phyloP scores from a whole-genome alignment of 2,797 vertebrate genomes.

The Perodicticus potto region DNA sequence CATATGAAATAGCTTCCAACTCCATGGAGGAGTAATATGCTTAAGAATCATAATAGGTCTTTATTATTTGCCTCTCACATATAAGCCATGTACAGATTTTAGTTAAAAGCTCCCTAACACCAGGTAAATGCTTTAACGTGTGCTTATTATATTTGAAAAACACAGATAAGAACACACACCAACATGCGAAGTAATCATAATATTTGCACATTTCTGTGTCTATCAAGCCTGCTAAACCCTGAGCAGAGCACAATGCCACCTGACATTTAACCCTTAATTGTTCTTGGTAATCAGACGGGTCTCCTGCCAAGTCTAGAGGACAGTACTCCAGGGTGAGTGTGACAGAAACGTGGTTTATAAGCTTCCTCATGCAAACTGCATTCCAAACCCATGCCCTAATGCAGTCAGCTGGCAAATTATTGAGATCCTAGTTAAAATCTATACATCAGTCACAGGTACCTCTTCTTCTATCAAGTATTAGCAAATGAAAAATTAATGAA shows the following conservation, averaged over 20 bases:
- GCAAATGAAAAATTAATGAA: slow-evolving; percentile 74
- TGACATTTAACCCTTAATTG: slow-evolving; percentile 86
- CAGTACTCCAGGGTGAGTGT: neutral
- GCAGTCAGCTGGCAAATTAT: slow-evolving; percentile 79
- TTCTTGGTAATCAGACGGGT: slow-evolving; percentile 54
- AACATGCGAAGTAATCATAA: slow-evolving; percentile 76
- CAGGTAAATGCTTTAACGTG: slow-evolving; percentile 84
- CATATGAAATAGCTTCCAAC: slow-evolving; percentile 58
- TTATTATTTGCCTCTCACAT: slow-evolving; percentile 69
- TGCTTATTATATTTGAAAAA: slow-evolving; percentile 81
- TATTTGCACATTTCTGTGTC: slow-evolving; percentile 75
- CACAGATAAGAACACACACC: slow-evolving; percentile 61
- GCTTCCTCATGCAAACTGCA: slow-evolving; percentile 63
- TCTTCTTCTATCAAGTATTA: slow-evolving; percentile 64
- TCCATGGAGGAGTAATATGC: slow-evolving; percentile 72
- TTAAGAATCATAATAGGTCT: slow-evolving; percentile 75
- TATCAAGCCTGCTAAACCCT: slow-evolving; percentile 75
- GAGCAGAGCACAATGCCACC: slow-evolving; percentile 81
- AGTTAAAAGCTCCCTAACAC: slow-evolving; percentile 82
- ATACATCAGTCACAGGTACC: slow-evolving; percentile 70
- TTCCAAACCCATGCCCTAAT: slow-evolving; percentile 70
- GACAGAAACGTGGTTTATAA: slow-evolving; percentile 68
- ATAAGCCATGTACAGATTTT: slow-evolving; percentile 73
- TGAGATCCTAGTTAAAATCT: slow-evolving; percentile 82
- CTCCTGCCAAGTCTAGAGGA: slow-evolving; percentile 45